These are phyloP conservation scores for Alethe castanea DNA, from an alignment of 2,113 vertebrate genomes.

Conservation along the genomic window DNA sequence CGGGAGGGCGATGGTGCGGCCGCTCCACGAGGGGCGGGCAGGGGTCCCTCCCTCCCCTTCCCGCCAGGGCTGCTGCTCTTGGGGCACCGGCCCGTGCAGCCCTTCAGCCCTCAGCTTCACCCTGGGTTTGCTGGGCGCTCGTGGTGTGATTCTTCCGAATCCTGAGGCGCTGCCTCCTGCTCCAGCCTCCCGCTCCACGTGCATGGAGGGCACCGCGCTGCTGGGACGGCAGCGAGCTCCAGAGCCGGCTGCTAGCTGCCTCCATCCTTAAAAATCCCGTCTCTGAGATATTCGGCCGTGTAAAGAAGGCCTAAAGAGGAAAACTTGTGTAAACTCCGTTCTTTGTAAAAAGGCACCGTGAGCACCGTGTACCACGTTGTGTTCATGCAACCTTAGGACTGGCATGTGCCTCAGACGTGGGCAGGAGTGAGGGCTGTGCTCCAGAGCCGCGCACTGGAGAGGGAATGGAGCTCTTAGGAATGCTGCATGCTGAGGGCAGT, in stretches of 20 bases:
- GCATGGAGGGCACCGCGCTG: fast-evolving
- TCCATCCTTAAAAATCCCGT: fast-evolving
- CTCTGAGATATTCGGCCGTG: fast-evolving
- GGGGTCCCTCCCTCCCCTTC: too few species aligned
- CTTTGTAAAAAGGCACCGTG: fast-evolving
- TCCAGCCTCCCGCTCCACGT: fast-evolving
- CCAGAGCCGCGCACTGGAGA: fast-evolving
- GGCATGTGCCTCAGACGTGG: not conserved
- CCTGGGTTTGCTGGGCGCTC: fast-evolving
- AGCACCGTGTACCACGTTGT: not conserved
- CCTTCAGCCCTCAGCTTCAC: fast-evolving
- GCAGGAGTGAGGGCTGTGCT: not conserved
- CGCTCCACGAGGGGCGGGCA: too few species aligned
- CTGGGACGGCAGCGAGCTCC: not conserved
- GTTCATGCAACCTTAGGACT: fast-evolving
- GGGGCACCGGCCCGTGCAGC: fast-evolving
- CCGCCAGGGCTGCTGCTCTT: not conserved
- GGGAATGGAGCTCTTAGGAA: not conserved
- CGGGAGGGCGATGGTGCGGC: too few species aligned
- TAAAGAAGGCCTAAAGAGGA: not conserved
- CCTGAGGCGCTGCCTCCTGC: not conserved
- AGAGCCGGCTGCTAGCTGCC: too few species aligned
- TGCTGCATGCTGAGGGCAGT: not conserved
- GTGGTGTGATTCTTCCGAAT: fast-evolving
- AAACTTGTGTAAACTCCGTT: fast-evolving